These are phyloP conservation scores for Aplodontia rufa DNA, from an alignment of 2,113 vertebrate genomes.

Conservation along the genomic window DNA sequence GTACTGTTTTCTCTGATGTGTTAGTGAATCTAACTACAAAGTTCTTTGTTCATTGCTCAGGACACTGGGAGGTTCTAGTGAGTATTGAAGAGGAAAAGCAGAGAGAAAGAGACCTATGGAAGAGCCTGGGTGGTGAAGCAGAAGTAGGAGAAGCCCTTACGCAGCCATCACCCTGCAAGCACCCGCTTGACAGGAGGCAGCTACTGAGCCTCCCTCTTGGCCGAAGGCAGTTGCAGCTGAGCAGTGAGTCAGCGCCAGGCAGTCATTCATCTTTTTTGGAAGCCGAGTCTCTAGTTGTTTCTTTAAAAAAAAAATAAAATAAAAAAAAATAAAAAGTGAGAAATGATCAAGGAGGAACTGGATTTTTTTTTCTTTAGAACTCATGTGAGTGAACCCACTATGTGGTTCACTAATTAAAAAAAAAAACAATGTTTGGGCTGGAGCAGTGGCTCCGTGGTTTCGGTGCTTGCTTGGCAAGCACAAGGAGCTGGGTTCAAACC, in stretches of 20 bases:
- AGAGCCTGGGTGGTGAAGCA: neutral
- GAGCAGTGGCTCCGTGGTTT: too few relatives aligned
- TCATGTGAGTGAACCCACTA: neutral
- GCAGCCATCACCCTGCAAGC: neutral
- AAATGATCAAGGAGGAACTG: constrained; percentile 14
- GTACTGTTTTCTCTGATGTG: neutral
- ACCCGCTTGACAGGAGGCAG: neutral
- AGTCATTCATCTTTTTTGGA: constrained; percentile 24
- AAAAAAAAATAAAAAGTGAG: neutral
- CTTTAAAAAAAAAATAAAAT: neutral
- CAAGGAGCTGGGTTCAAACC: too few relatives aligned
- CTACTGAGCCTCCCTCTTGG: neutral
- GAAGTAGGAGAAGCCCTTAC: neutral
- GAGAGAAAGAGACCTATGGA: neutral
- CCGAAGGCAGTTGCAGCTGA: neutral
- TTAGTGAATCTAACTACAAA: neutral
- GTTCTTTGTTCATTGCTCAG: neutral
- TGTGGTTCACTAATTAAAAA: neutral
- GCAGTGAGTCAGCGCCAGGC: constrained; percentile 33
- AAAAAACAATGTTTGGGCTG: too few relatives aligned
- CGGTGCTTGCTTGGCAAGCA: too few relatives aligned
- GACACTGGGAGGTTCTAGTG: rapidly evolving
- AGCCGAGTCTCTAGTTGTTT: constrained; percentile 53
- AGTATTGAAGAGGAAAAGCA: neutral
- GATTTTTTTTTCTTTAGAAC: neutral